These are phyloP conservation scores for Cygnus olor DNA, from an alignment of 2,797 vertebrate genomes.

Conservation along the genomic window DNA sequence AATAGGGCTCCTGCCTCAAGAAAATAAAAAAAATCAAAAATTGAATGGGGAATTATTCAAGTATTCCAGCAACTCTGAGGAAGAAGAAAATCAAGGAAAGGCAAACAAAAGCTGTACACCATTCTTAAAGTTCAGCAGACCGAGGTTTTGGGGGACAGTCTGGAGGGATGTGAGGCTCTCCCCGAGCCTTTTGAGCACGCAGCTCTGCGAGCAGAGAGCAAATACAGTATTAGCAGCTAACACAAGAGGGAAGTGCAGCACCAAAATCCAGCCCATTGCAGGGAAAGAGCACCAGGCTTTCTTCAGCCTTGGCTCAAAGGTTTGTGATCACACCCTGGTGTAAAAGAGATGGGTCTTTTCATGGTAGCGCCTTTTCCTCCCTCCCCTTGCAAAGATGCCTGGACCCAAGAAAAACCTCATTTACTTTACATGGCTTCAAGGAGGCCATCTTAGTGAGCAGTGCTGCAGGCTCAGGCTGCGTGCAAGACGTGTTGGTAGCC, in stretches of 20 bases:
- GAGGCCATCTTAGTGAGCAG: neutral
- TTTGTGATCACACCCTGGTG: neutral
- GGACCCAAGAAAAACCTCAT: neutral
- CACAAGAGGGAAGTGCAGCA: slow-evolving; percentile 73
- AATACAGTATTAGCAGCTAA: slow-evolving; percentile 1
- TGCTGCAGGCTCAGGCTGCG: neutral
- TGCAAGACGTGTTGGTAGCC: rapidly evolving
- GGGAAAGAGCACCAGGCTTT: neutral
- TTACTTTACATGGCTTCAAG: neutral
- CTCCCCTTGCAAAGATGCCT: neutral
- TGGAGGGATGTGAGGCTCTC: rapidly evolving
- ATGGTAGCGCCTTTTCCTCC: neutral
- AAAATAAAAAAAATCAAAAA: neutral
- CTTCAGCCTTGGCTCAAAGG: rapidly evolving
- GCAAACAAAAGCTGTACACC: neutral
- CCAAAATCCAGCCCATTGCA: neutral
- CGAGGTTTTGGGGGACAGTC: neutral
- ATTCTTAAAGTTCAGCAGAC: neutral
- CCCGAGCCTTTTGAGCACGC: neutral
- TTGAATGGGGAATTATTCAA: rapidly evolving
- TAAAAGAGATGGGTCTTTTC: neutral
- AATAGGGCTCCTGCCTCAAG: neutral
- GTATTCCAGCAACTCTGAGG: neutral
- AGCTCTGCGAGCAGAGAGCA: neutral
- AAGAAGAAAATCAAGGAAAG: neutral